Percentiles rank a stretch among this genome's conserved stretches.
These are phyloP conservation scores for Tetrapedia diversipes DNA, from an alignment of 2,888 invertebrate genomes.

Conservation along the genomic window DNA sequence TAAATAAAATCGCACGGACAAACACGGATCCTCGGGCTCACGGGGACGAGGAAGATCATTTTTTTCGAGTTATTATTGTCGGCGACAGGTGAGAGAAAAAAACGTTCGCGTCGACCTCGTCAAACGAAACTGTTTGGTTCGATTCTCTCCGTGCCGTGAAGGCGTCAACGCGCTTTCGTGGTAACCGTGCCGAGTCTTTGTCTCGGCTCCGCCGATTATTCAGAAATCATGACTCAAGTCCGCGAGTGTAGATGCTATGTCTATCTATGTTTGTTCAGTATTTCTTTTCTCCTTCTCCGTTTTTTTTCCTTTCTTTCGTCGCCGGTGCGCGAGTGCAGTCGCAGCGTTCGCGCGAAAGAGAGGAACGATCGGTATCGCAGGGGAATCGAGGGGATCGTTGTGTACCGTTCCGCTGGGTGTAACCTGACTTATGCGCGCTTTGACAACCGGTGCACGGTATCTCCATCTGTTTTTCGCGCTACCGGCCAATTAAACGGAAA, in stretches of 20 bases:
- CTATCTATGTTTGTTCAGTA: slow-evolving; percentile 33
- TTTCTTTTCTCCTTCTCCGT: too few species aligned
- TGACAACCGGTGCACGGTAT: background rate
- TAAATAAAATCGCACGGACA: too few species aligned
- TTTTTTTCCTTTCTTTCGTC: too few species aligned
- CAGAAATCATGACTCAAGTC: slow-evolving; percentile 70
- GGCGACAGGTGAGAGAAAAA: background rate
- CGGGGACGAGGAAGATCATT: background rate
- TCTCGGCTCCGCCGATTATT: slow-evolving; percentile 64
- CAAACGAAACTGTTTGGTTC: slow-evolving; percentile 10
- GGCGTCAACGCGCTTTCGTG: slow-evolving; percentile 57
- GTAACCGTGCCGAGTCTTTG: slow-evolving; percentile 58
- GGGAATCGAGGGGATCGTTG: slow-evolving; percentile 14
- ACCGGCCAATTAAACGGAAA: slow-evolving; percentile 13
- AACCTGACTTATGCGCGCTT: slow-evolving; percentile 3
- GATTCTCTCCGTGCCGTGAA: slow-evolving; percentile 20
- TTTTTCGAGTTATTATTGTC: slow-evolving; percentile 7
- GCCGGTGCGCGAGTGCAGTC: slow-evolving; percentile 22
- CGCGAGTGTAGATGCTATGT: slow-evolving; percentile 33
- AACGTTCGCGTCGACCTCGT: slow-evolving; percentile 2
- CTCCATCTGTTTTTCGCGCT: background rate
- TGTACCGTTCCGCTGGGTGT: slow-evolving; percentile 8
- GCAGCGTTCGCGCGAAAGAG: slow-evolving; percentile 37
- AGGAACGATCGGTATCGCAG: slow-evolving; percentile 9
- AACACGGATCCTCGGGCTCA: background rate